A percentile compares a stretch with the other conserved stretches of the same genome.
These are phyloP conservation scores for Spea multiplicata DNA, from an alignment of 2,113 vertebrate species.

Conservation along the genomic window DNA sequence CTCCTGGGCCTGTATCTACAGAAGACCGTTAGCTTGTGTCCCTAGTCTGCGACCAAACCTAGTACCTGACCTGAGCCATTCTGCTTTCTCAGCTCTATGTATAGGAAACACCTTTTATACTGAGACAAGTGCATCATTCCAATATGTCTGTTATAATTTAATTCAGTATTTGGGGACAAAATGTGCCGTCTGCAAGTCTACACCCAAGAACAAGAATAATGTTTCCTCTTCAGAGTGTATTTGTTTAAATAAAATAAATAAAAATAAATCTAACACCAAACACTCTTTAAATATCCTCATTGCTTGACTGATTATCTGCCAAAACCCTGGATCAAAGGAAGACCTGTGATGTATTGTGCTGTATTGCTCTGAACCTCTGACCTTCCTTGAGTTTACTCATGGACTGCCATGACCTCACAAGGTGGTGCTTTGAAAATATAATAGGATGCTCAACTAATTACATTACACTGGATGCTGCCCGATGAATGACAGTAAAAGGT, in stretches of 20 bases:
- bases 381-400: slow-evolving; percentile 1
- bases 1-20: too few species aligned
- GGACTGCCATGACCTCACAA: neutral
- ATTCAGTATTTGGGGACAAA: too few species aligned
- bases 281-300: neutral
- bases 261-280: neutral
- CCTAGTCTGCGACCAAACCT: too few species aligned
- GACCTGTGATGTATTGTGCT: neutral
- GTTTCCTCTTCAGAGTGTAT: neutral
- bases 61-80: too few species aligned
- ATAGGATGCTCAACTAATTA: slow-evolving; percentile 18
- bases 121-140: too few species aligned
- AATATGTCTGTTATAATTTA: too few species aligned
- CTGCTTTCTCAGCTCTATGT: too few species aligned
- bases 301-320: neutral
- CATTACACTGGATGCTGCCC: neutral
- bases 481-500: too few species aligned
- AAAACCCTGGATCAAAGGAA: neutral
- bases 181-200: too few species aligned
- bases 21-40: too few species aligned
- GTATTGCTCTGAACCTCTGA: neutral
- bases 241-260: neutral
- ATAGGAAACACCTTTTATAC: too few species aligned
- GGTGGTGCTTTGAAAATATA: neutral
- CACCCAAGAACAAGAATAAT: too few species aligned